Percentiles rank a stretch among this genome's conserved stretches.
phyloP scores from a whole-genome alignment of 2,888 invertebrate species.

The Strigamia maritima region DNA sequence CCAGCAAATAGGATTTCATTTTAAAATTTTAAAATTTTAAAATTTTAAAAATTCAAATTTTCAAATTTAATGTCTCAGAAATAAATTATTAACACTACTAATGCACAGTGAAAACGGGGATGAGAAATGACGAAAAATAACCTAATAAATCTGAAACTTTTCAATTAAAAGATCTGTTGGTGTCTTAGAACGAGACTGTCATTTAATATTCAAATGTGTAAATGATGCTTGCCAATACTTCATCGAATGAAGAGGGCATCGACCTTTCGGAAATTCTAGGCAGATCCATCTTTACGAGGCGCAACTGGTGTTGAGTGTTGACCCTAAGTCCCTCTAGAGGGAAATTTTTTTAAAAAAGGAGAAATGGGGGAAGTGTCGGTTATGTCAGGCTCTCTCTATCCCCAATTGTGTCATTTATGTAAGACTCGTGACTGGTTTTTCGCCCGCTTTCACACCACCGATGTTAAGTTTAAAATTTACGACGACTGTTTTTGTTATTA shows the following conservation, averaged over 20 bases:
- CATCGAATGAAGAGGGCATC: not conserved
- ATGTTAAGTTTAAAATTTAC: not conserved
- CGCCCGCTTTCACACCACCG: not conserved
- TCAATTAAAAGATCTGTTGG: not conserved
- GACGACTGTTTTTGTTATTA: not conserved
- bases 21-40: no score
- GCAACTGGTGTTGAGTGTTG: constrained; percentile 22
- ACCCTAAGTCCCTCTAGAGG: not conserved
- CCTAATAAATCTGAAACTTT: constrained; percentile 2
- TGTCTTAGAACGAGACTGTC: not conserved
- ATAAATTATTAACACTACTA: no score
- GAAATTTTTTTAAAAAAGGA: not conserved
- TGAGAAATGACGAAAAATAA: not conserved
- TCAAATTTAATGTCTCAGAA: no score
- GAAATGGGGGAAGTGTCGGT: not conserved
- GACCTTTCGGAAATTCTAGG: not conserved
- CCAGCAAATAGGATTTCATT: not conserved
- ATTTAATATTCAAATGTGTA: not conserved
- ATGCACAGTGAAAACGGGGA: no score
- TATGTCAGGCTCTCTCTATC: constrained; percentile 1
- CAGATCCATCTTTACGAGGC: not conserved
- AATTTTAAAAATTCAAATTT: no score
- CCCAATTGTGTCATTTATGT: constrained; percentile 16
- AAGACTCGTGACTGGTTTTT: not conserved
- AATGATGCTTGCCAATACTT: not conserved